These are phyloP conservation scores for Dorcus parallelipipedus DNA, from an alignment of 2,888 invertebrate species.

Conservation along the genomic window DNA sequence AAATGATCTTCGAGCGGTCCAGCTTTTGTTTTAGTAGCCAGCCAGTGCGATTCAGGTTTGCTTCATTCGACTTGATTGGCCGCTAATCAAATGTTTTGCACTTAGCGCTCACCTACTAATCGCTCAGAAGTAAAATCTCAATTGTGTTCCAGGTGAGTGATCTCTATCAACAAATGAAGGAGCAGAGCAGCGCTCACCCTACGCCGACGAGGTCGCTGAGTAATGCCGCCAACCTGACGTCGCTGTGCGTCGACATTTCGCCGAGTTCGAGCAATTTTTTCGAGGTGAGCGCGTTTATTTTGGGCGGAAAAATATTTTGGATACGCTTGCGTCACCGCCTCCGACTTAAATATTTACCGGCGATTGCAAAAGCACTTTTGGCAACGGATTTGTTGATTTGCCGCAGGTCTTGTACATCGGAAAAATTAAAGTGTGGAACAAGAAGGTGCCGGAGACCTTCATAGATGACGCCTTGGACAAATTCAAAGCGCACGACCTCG, in stretches of 20 bases:
- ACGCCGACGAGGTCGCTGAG: constrained; percentile 47
- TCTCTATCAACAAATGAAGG: constrained; percentile 69
- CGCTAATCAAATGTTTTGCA: too few relatives aligned
- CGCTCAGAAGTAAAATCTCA: too few relatives aligned
- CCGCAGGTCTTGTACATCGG: constrained; percentile 84
- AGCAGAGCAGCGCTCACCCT: constrained; percentile 50
- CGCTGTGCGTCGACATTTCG: constrained; percentile 73
- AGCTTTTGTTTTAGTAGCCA: constrained; percentile 1
- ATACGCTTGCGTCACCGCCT: too few relatives aligned
- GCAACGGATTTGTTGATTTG: not conserved
- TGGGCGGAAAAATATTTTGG: too few relatives aligned
- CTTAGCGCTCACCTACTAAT: not conserved
- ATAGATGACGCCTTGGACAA: constrained; percentile 88
- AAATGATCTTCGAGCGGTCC: not conserved
- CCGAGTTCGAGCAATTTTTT: constrained; percentile 87
- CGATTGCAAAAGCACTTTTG: too few relatives aligned
- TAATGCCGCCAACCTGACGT: constrained; percentile 62
- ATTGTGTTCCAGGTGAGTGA: constrained; percentile 62
- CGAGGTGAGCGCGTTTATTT: constrained; percentile 49
- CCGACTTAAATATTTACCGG: too few relatives aligned
- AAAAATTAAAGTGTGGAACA: constrained; percentile 82
- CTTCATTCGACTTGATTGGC: too few relatives aligned
- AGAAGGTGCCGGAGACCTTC: constrained; percentile 81
- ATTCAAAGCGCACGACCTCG: constrained; percentile 75
- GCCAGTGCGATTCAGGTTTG: not conserved